Conservation (phyloP, 2,888 invertebrate species). For the Dynastes grantii region DNA sequence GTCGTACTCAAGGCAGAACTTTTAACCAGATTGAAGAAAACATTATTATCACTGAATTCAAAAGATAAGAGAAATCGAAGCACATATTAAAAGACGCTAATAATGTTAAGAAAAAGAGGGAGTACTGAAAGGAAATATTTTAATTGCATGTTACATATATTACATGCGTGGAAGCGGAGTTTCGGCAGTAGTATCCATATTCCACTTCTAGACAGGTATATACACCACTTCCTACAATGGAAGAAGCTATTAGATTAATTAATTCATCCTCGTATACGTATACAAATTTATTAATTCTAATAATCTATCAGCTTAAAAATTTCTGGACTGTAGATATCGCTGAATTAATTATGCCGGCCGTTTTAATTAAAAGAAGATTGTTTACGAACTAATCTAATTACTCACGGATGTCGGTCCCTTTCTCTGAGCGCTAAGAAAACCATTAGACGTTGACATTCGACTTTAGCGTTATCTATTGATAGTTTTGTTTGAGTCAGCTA, state of each 20-base stretch:
- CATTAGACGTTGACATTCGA: slow-evolving; percentile 41
- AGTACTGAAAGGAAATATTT: too few relatives aligned
- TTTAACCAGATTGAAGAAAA: too few relatives aligned
- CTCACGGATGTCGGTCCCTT: slow-evolving; percentile 45
- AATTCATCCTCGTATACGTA: slow-evolving; percentile 13
- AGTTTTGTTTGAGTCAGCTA: neutral
- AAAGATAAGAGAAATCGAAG: too few relatives aligned
- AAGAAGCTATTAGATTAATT: slow-evolving; percentile 5
- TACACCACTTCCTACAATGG: neutral
- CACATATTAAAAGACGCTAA: too few relatives aligned
- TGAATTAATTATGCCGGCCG: slow-evolving; percentile 46
- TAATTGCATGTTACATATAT: too few relatives aligned
- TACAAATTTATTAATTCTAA: slow-evolving; percentile 40
- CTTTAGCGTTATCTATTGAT: slow-evolving; percentile 30
- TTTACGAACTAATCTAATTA: slow-evolving; percentile 47
- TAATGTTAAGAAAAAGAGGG: too few relatives aligned
- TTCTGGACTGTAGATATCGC: slow-evolving; percentile 20
- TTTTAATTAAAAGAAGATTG: slow-evolving; percentile 47
- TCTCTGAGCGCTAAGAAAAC: slow-evolving; percentile 21
- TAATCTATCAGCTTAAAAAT: slow-evolving; percentile 40
- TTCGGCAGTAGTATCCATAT: too few relatives aligned
- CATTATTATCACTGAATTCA: too few relatives aligned
- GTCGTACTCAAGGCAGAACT: too few relatives aligned
- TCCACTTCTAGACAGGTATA: neutral
- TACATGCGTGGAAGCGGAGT: too few relatives aligned